Conservation (phyloP, 2,888 invertebrate genomes). For the Drosophila mercatorum region DNA sequence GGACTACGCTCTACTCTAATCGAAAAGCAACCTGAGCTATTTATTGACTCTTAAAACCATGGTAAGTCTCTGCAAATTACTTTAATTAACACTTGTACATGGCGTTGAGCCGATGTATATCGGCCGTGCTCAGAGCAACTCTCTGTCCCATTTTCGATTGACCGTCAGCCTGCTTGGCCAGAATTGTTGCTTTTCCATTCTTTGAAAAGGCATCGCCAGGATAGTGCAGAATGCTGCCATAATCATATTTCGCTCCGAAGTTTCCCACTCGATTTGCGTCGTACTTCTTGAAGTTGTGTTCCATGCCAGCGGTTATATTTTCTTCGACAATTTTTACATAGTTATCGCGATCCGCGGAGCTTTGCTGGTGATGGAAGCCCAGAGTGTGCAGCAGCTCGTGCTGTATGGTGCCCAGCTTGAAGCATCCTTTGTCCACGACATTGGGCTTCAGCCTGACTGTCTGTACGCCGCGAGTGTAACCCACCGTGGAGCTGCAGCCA, state of each 20-base stretch:
- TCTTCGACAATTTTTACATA: slow-evolving; percentile 86
- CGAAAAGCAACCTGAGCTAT: no score
- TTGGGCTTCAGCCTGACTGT: slow-evolving; percentile 64
- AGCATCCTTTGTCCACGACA: slow-evolving; percentile 73
- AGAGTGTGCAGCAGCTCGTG: slow-evolving; percentile 91
- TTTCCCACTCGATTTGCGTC: slow-evolving; percentile 86
- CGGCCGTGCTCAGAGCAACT: slow-evolving; percentile 43
- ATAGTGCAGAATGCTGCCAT: slow-evolving; percentile 92
- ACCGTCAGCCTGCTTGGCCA: slow-evolving; percentile 82
- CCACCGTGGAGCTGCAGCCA: slow-evolving; percentile 92
- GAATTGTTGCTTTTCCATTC: slow-evolving; percentile 89
- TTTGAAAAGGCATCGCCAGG: slow-evolving; percentile 88
- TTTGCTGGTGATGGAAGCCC: slow-evolving; percentile 93
- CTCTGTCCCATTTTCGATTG: slow-evolving; percentile 66
- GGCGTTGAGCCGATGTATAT: slow-evolving; percentile 61
- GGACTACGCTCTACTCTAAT: no score
- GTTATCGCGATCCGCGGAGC: slow-evolving; percentile 89
- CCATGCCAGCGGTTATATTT: slow-evolving; percentile 86
- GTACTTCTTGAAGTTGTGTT: slow-evolving; percentile 89
- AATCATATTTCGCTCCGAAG: slow-evolving; percentile 90
- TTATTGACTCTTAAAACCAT: no score
- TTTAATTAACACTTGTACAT: slow-evolving; percentile 62
- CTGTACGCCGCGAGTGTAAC: slow-evolving; percentile 85
- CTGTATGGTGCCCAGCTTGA: slow-evolving; percentile 86
- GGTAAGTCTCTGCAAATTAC: no score